These are phyloP conservation scores for Ctenochaetus hawaiiensis DNA, from an alignment of 2,797 vertebrate genomes.

Conservation along the genomic window DNA sequence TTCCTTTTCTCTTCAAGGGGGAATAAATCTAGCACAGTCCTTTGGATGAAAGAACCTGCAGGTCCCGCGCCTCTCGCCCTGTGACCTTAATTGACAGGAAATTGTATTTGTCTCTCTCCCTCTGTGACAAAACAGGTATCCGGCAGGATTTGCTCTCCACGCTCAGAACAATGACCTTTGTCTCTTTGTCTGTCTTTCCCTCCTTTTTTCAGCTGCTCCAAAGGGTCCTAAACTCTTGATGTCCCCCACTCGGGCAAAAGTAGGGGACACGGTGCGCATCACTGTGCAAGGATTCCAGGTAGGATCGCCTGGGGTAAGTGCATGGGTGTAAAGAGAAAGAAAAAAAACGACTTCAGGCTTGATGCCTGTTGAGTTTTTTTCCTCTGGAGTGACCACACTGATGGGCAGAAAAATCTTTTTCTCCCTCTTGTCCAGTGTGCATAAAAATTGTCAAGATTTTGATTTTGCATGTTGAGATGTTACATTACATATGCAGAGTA, in stretches of 20 bases:
- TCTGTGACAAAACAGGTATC: conserved; percentile 73
- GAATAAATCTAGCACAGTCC: conserved; percentile 82
- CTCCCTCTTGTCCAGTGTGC: background rate
- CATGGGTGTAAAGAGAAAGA: conserved; percentile 53
- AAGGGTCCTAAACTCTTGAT: conserved; percentile 95
- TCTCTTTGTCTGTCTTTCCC: conserved; percentile 47
- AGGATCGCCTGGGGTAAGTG: conserved; percentile 83
- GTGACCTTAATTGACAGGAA: conserved; percentile 85
- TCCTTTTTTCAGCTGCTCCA: conserved; percentile 89
- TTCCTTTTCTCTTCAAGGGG: conserved; percentile 75
- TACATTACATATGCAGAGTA: background rate
- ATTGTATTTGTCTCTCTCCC: conserved; percentile 80
- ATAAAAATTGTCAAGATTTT: background rate
- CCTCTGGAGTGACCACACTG: conserved; percentile 55
- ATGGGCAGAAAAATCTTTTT: conserved; percentile 14
- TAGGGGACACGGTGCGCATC: conserved; percentile 97
- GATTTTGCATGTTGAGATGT: background rate
- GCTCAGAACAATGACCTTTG: conserved; percentile 70
- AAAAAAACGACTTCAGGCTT: conserved; percentile 45
- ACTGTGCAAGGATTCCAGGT: conserved; percentile 97
- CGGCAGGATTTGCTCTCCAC: conserved; percentile 62
- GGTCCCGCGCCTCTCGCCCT: conserved; percentile 73
- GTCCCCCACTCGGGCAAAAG: conserved; percentile 92
- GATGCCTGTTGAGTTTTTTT: conserved; percentile 34
- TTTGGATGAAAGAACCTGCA: conserved; percentile 77